phyloP scores from a whole-genome alignment of 2,113 vertebrate species.

The Malurus melanocephalus region DNA sequence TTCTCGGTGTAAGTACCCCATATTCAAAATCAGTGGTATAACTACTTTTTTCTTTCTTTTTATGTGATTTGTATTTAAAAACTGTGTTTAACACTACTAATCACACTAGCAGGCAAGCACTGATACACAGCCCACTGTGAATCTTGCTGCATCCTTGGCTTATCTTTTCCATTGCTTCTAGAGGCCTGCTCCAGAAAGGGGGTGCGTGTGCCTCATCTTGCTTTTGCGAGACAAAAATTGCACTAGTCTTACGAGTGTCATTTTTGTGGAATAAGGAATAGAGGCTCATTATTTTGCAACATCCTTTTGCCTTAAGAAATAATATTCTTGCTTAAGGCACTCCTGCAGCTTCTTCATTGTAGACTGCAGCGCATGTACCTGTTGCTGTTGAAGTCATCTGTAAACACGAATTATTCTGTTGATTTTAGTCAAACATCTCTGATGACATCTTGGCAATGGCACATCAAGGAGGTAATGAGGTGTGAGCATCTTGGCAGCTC shows the following conservation, averaged over 20 bases:
- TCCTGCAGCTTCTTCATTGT: not conserved
- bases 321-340: not conserved
- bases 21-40: rapidly evolving
- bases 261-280: not conserved
- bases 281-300: not conserved
- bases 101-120: not conserved
- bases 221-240: not conserved
- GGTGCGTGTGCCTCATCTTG: not conserved
- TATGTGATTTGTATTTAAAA: not conserved
- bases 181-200: not conserved
- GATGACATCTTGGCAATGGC: not conserved
- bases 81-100: rapidly evolving
- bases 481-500: not conserved
- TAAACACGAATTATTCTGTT: not conserved
- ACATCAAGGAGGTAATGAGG: not conserved
- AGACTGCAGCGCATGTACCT: not conserved
- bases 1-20: rapidly evolving
- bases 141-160: not conserved
- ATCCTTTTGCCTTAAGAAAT: not conserved
- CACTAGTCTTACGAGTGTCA: not conserved
- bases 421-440: not conserved
- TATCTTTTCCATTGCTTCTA: not conserved
- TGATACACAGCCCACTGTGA: rapidly evolving
- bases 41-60: not conserved
- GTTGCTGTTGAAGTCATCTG: not conserved